Evolutionary conservation across 2,113 vertebrate genomes (phyloP).

Genomic region (Etheostoma cragini): DNA sequence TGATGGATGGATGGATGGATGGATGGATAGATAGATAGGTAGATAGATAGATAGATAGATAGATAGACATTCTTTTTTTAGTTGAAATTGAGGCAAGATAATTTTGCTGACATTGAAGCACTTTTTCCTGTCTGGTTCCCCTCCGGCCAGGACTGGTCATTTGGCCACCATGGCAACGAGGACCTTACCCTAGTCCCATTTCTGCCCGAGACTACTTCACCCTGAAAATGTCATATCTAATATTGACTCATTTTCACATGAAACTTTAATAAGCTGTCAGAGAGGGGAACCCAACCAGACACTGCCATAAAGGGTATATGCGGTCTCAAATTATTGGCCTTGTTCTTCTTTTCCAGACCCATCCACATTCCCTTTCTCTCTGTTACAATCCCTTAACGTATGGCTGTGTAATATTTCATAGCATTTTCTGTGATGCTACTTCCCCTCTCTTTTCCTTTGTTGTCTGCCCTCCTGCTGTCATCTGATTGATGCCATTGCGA

Average conservation of each 20-base stretch:
- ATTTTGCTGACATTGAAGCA: conserved; percentile 5
- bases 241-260: conserved; percentile 82
- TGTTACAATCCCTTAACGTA: conserved; percentile 47
- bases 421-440: background rate
- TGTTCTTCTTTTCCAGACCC: conserved; percentile 44
- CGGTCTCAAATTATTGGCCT: conserved; percentile 57
- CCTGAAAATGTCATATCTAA: conserved; percentile 81
- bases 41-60: background rate
- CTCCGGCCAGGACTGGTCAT: conserved; percentile 45
- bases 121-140: conserved; percentile 6
- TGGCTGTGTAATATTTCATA: conserved; percentile 49
- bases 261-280: conserved; percentile 82
- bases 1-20: background rate
- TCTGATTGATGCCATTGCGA: conserved; percentile 81
- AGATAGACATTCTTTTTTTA: background rate
- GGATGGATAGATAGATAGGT: no score
- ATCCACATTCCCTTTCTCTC: conserved; percentile 40
- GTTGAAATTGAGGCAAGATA: background rate
- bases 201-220: conserved; percentile 60
- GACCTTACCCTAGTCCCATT: conserved; percentile 44
- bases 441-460: conserved; percentile 46
- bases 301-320: conserved; percentile 68
- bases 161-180: conserved; percentile 55
- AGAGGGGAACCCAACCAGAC: conserved; percentile 59
- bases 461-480: conserved; percentile 59